A percentile compares a stretch with the other conserved stretches of the same genome.
Conservation (phyloP, 2,888 invertebrate genomes). For the Plemyria rubiginata region DNA sequence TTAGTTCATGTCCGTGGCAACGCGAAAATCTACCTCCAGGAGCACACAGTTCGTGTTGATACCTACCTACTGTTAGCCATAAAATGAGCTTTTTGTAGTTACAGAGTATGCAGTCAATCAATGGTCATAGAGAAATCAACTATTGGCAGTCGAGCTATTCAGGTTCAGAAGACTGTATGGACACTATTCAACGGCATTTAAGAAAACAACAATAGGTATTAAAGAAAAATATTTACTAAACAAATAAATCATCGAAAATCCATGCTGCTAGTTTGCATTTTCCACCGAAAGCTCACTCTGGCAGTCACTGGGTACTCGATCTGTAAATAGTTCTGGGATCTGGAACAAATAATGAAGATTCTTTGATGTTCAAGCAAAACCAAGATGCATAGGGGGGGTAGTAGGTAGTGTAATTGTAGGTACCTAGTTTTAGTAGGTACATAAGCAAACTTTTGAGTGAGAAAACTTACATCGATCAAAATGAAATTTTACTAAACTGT, state of each 20-base stretch:
- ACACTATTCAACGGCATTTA: constrained; percentile 58
- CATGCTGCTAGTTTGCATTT: constrained; percentile 58
- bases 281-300: constrained; percentile 76
- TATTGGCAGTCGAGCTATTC: constrained; percentile 74
- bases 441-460: too few species aligned
- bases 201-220: constrained; percentile 19
- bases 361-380: too few species aligned
- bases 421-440: too few species aligned
- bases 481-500: too few species aligned
- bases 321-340: constrained; percentile 80
- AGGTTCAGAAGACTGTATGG: constrained; percentile 75
- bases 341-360: constrained; percentile 52
- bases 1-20: too few species aligned
- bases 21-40: too few species aligned
- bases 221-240: constrained; percentile 45
- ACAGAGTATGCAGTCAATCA: constrained; percentile 71
- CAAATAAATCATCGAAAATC: constrained; percentile 45
- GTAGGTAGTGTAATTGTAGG: too few species aligned
- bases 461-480: too few species aligned
- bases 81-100: constrained; percentile 50
- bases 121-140: constrained; percentile 75
- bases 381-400: too few species aligned
- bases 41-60: too few species aligned
- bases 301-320: constrained; percentile 78
- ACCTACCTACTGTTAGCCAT: not conserved